Evolutionary conservation across 2,888 invertebrate genomes (phyloP).

Genomic region (Phyllotreta striolata): DNA sequence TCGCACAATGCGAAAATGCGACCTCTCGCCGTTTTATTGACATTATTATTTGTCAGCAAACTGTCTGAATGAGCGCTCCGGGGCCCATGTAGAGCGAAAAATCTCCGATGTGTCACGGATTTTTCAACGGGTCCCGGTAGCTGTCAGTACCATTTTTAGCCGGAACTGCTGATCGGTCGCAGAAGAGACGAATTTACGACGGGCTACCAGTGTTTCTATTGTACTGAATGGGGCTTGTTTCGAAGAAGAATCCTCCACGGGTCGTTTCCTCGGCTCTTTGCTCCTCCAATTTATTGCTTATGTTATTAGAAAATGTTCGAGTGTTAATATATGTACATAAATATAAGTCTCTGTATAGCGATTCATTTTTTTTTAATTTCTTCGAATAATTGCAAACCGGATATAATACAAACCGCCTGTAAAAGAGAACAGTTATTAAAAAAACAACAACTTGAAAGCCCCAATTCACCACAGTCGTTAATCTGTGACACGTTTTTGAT

Average conservation of each 20-base stretch:
- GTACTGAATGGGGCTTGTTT: too few relatives aligned
- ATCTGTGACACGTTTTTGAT: slow-evolving; percentile 31
- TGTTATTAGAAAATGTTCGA: slow-evolving; percentile 1
- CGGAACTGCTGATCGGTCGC: too few relatives aligned
- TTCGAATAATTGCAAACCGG: slow-evolving; percentile 5
- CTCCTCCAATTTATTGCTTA: not conserved
- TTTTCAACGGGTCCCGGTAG: slow-evolving; percentile 27
- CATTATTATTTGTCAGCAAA: slow-evolving; percentile 35
- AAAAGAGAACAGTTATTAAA: slow-evolving; percentile 17
- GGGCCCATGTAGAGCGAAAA: slow-evolving; percentile 34
- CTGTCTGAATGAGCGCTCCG: slow-evolving; percentile 32
- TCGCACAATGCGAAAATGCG: slow-evolving; percentile 29
- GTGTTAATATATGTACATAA: too few relatives aligned
- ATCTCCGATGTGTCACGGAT: slow-evolving; percentile 37
- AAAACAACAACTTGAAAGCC: slow-evolving; percentile 14
- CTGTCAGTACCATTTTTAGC: not conserved
- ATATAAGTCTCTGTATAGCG: too few relatives aligned
- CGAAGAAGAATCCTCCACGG: too few relatives aligned
- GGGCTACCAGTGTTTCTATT: not conserved
- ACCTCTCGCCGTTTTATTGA: slow-evolving; percentile 34
- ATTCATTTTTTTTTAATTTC: slow-evolving; percentile 7
- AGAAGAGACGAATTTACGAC: too few relatives aligned
- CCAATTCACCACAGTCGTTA: slow-evolving; percentile 26
- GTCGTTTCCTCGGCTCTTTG: too few relatives aligned
- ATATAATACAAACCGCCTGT: slow-evolving; percentile 9